Conservation (phyloP, 2,888 invertebrate genomes). For the Melinaea menophilus region DNA sequence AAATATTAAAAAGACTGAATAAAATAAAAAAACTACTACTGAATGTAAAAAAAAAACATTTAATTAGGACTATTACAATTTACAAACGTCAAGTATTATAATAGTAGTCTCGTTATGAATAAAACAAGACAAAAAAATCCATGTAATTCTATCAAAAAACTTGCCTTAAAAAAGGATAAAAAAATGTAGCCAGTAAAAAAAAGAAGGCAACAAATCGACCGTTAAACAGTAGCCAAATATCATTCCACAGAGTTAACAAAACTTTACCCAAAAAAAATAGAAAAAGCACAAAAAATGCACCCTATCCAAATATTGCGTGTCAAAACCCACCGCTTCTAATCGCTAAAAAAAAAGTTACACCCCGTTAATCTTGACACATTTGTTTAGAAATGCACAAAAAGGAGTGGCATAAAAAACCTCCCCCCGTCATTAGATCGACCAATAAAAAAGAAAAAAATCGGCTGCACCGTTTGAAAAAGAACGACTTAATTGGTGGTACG, state of each 20-base stretch:
- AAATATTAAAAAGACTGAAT: too few species aligned
- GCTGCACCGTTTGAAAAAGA: conserved; percentile 55
- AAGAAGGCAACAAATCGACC: conserved; percentile 47
- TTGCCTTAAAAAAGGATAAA: conserved; percentile 40
- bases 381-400: conserved; percentile 44
- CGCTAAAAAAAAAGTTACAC: conserved; percentile 40
- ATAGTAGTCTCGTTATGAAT: neutral
- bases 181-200: neutral
- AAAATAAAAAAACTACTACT: too few species aligned
- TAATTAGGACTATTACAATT: too few species aligned
- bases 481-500: conserved; percentile 67
- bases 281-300: conserved; percentile 39
- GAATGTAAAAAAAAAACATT: too few species aligned
- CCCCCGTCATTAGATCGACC: conserved; percentile 54
- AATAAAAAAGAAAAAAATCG: conserved; percentile 67
- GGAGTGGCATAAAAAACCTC: conserved; percentile 57
- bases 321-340: conserved; percentile 58
- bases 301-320: conserved; percentile 63
- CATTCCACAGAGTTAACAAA: conserved; percentile 38
- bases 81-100: too few species aligned
- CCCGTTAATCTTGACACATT: conserved; percentile 61
- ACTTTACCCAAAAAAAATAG: conserved; percentile 42
- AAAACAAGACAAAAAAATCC: neutral
- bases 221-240: conserved; percentile 64
- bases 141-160: conserved; percentile 27